Percentiles rank a stretch among this genome's conserved stretches.
phyloP scores from a whole-genome alignment of 1,140 invertebrate genomes.

The Eriocheir sinensis region DNA sequence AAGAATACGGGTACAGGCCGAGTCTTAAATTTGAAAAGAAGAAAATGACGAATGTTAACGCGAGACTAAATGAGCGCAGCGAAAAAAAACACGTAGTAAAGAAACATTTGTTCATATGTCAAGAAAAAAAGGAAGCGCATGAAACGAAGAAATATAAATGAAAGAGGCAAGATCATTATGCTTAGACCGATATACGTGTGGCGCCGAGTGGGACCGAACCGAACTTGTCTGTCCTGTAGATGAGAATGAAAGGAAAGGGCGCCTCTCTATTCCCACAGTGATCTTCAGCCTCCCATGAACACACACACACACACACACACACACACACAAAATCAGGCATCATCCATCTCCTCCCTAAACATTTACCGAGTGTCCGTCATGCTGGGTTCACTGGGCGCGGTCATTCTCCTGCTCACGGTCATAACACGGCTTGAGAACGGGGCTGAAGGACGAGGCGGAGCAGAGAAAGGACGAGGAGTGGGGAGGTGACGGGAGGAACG shows the following conservation, averaged over 20 bases:
- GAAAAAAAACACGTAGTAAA: too few relatives aligned
- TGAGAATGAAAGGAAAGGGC: too few relatives aligned
- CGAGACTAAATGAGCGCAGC: too few relatives aligned
- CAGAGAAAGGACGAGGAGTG: neutral
- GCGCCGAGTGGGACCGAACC: neutral
- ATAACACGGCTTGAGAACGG: neutral
- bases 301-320: neutral
- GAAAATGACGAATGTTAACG: too few relatives aligned
- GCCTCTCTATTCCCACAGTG: slow-evolving; percentile 10
- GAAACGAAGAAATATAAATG: too few relatives aligned
- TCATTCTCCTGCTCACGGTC: neutral
- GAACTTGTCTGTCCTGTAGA: neutral
- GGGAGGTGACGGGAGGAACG: neutral
- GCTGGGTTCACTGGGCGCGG: neutral
- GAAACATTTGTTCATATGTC: too few relatives aligned
- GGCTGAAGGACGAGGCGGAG: neutral
- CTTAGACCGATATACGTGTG: slow-evolving; percentile 3
- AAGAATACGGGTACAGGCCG: too few relatives aligned
- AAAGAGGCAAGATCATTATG: neutral
- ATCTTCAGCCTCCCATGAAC: neutral
- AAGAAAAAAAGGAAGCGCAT: too few relatives aligned
- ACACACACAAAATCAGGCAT: neutral
- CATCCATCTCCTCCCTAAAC: neutral
- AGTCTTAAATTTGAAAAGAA: too few relatives aligned
- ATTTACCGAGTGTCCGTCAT: slow-evolving; percentile 8